These are phyloP conservation scores for Nomada flava DNA, from an alignment of 2,888 invertebrate genomes.

Conservation along the genomic window DNA sequence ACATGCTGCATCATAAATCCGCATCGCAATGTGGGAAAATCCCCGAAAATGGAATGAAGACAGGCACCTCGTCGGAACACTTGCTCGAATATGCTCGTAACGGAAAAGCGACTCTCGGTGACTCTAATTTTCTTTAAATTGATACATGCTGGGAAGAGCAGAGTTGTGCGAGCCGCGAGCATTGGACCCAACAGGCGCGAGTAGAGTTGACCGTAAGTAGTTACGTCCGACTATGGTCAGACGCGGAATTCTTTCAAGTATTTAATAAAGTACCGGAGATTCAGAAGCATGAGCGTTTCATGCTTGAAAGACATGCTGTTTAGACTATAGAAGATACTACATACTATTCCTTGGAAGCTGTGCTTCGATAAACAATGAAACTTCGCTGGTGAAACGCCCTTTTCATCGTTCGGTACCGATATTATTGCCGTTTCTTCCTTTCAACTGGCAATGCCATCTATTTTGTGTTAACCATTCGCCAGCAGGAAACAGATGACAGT, in stretches of 20 bases:
- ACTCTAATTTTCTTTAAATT: constrained; percentile 20
- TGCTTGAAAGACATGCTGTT: too few species aligned
- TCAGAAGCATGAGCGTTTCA: background rate
- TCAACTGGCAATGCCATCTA: constrained; percentile 1
- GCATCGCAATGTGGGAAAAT: background rate
- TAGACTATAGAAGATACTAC: background rate
- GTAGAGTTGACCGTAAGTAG: constrained; percentile 11
- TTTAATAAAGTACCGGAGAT: background rate
- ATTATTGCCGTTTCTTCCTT: constrained; percentile 17
- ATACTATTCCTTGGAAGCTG: background rate
- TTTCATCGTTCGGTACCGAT: background rate
- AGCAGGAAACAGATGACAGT: constrained; percentile 4
- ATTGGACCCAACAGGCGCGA: background rate
- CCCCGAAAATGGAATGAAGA: constrained; percentile 4
- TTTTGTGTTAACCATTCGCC: constrained; percentile 23
- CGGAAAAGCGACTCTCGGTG: background rate
- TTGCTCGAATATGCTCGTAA: background rate
- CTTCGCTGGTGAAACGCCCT: background rate
- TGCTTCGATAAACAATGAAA: background rate
- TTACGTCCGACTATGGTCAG: constrained; percentile 15
- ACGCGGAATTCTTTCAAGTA: background rate
- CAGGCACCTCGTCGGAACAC: background rate
- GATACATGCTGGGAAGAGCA: constrained; percentile 16
- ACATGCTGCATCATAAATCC: constrained; percentile 15
- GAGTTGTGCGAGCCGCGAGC: constrained; percentile 15